phyloP scores from a whole-genome alignment of 2,888 invertebrate genomes.

The Eutolmus rufibarbis region DNA sequence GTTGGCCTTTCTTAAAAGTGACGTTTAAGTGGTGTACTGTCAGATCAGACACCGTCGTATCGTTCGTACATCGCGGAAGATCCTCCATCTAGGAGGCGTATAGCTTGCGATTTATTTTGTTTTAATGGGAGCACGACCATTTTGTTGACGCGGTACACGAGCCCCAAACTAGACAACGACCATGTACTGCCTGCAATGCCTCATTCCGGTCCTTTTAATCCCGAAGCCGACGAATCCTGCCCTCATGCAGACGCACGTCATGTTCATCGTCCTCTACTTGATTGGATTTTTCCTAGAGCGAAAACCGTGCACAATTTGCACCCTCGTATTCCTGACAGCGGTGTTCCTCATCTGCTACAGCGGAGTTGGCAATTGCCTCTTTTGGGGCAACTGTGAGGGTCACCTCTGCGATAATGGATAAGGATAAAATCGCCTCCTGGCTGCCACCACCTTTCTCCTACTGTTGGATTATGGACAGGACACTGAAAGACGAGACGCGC shows the following conservation, averaged over 20 bases:
- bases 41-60: not conserved
- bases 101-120: not conserved
- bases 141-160: not conserved
- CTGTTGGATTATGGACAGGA: not conserved
- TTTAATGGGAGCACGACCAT: not conserved
- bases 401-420: slow-evolving; percentile 68
- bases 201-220: slow-evolving; percentile 94
- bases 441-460: not conserved
- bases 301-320: slow-evolving; percentile 97
- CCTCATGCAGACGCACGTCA: slow-evolving; percentile 92
- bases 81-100: not conserved
- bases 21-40: not conserved
- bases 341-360: slow-evolving; percentile 95
- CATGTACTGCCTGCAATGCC: slow-evolving; percentile 98
- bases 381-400: slow-evolving; percentile 86
- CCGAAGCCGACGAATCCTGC: slow-evolving; percentile 98
- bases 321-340: slow-evolving; percentile 90
- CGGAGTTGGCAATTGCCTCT: slow-evolving; percentile 92
- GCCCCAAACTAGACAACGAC: not conserved
- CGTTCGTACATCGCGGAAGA: not conserved
- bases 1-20: not conserved
- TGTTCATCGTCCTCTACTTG: slow-evolving; percentile 96
- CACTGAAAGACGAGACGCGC: not conserved
- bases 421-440: not conserved
- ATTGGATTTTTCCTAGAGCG: slow-evolving; percentile 96